These are phyloP conservation scores for Bufo gargarizans DNA, from an alignment of 2,113 vertebrate genomes.

Conservation along the genomic window DNA sequence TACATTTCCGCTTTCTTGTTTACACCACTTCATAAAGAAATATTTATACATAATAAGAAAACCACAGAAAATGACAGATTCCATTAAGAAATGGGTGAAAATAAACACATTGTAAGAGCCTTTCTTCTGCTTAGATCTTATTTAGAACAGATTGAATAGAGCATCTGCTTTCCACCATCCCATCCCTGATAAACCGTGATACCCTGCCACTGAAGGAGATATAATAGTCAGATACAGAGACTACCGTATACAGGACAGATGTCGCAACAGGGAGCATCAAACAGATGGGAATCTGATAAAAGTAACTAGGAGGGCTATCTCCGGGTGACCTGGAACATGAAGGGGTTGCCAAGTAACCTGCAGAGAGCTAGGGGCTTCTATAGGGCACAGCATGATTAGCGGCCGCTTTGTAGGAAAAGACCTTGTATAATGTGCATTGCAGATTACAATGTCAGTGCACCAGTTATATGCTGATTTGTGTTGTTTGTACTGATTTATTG, in stretches of 20 bases:
- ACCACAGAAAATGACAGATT: neutral
- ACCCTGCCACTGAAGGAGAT: neutral
- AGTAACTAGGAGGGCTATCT: constrained; percentile 41
- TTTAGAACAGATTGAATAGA: neutral
- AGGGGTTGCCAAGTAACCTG: constrained; percentile 46
- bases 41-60: constrained; percentile 12
- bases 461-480: neutral
- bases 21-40: neutral
- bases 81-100: neutral
- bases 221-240: constrained; percentile 8
- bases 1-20: neutral
- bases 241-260: neutral
- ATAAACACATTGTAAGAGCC: neutral
- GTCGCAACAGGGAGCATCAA: constrained; percentile 48
- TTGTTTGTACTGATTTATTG: neutral
- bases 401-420: neutral
- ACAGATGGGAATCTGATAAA: constrained; percentile 43
- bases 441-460: neutral
- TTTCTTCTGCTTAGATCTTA: neutral
- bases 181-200: neutral
- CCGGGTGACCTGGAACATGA: constrained; percentile 49
- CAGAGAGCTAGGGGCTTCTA: constrained; percentile 34
- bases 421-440: neutral
- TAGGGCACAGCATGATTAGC: neutral
- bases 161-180: neutral